Evolutionary conservation across 2,888 invertebrate species (phyloP).

Genomic region (Ferdinandea cuprea): DNA sequence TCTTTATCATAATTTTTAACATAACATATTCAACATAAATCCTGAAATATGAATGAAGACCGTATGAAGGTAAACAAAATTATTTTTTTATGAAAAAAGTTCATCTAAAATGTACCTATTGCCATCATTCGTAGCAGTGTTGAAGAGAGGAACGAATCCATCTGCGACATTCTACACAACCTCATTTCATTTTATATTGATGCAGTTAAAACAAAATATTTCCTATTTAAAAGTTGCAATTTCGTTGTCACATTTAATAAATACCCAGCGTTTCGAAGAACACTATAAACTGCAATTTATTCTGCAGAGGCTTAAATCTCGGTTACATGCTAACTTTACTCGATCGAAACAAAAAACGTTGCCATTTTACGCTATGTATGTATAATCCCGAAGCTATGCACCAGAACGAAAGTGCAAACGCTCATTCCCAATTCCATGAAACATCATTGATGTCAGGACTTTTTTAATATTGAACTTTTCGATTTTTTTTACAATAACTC

Average conservation of each 20-base stretch:
- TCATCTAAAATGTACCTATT: no score
- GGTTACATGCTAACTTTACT: conserved; percentile 1
- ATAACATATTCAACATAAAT: no score
- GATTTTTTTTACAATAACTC: conserved; percentile 8
- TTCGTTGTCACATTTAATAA: background rate
- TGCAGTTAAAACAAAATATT: no score
- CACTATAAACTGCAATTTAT: background rate
- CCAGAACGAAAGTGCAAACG: background rate
- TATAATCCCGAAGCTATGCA: background rate
- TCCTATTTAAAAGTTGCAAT: no score
- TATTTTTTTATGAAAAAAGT: no score
- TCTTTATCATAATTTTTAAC: no score
- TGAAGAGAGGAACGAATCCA: no score
- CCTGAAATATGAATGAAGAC: no score
- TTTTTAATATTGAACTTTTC: conserved; percentile 36
- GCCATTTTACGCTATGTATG: background rate
- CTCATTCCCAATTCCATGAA: conserved; percentile 1
- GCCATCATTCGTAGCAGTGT: no score
- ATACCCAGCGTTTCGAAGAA: background rate
- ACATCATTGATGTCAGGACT: conserved; percentile 34
- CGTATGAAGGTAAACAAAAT: no score
- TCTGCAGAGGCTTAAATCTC: background rate
- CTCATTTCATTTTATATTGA: no score
- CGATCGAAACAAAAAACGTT: conserved; percentile 10
- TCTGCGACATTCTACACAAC: no score